Evolutionary conservation across 30 jellyfish, hydroid and myxozoan genomes (phyloP), one percentile per base, ranked within the genome.

Genomic region (Hydractinia echinata): DNA sequence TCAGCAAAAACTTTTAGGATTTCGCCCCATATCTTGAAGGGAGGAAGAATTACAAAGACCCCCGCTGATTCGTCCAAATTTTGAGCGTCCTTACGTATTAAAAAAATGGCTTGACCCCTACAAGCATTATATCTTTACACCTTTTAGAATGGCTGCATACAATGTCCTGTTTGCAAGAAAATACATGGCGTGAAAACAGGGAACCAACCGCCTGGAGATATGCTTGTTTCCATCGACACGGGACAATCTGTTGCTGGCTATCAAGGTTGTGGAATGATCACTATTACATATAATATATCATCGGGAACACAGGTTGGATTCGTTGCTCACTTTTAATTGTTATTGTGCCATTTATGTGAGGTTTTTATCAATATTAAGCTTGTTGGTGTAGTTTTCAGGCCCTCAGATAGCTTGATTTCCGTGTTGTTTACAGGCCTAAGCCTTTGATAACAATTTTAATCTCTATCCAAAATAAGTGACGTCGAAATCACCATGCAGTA

Each of bases 131-230:
- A 13, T 52, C 14, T 44, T 30, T 10, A 21, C 8, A 8, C 14
- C 9, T 51, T 21, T 51, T 76, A 87, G 95, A 81, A 76, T 81
- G 84, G 81, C 13, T 79, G 91, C 67, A 60, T 87, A 54, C 95
- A 82, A 67, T 87, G 95, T 58, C 95, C 95, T 55, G 49, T 81
- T 5, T 87, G 95, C 72, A 87, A 82, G 61, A 71, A 67, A 15
- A 87, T 81, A n/a, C 85, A 87, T 76, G 95, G 91, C 6, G 64
- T 69, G n/a, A 76, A 81, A 71, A 67, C 39, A 14, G 95, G 95
- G 16, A 76, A 72, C 70, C 95, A 81, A 70, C 95, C 95, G 8
- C 91, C 81, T 5, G 95, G 95, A 44, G 55, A 67, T 3, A 87
- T 87, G 90, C 81, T 85, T 6, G 84, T 73, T 7, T 52, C 76